Evolutionary conservation across 2,797 vertebrate species (phyloP), one percentile per base, ranked within the genome.

Genomic region (Sebastes hubbsi): DNA sequence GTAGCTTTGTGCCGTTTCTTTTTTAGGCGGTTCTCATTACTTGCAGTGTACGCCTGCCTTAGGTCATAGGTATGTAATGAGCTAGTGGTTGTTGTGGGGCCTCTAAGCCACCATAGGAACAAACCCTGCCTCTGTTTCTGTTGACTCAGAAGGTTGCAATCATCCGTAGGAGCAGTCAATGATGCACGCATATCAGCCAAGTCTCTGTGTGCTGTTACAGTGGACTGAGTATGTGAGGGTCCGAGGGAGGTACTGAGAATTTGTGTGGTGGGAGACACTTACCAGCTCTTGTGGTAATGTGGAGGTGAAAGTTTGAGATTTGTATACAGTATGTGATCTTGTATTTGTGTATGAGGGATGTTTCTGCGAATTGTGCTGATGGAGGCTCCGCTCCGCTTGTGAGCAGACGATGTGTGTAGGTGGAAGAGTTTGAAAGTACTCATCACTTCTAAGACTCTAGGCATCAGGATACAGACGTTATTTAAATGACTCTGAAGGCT

Each of bases 111-210:
- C 11, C 11, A 36, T 11, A 69, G 52, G 34, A 78, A 82, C 81
- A 88, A 72, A 63, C 61, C 52, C 30, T 38, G 67, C 55, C 64
- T 66, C 30, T 78, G 78, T 65, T 46, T 59, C 32, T 72, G 38
- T 72, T 61, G 36, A 77, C 68, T 64, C 66, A 69, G 64, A 77
- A 63, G 49, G 58, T 36, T 81, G 78, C 29, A 70, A 65, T 72
- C 80, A 70, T 76, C 56, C 32, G 54, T 46, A 42, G 74, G 56
- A 80, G 60, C 67, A 75, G 59, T 52, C 59, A 56, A 7, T 75
- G 61, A 72, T 77, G 78, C 72, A 56, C 58, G 46, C 30, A 54
- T 72, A 69, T 85, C 58, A 73, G 66, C 54, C 4, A 46, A 42
- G 34, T 65, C 70, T 70, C 49, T 78, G 46, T 75, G 32, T 55